Conservation (phyloP, 2,888 invertebrate genomes). For the Cinara cedri region DNA sequence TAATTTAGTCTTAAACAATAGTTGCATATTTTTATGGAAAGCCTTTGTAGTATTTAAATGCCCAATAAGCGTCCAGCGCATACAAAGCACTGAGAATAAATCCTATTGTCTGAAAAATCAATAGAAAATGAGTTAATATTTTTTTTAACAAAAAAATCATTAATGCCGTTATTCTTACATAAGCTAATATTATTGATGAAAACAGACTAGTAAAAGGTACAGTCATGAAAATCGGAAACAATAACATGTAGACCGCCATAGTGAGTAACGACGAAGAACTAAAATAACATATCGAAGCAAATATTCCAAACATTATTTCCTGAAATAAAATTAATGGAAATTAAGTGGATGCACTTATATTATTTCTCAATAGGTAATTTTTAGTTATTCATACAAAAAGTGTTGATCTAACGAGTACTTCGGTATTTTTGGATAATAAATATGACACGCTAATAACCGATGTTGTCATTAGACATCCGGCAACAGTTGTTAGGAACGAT, state of each 20-base stretch:
- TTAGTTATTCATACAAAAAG: constrained; percentile 75
- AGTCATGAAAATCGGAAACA: constrained; percentile 76
- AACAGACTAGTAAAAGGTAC: constrained; percentile 78
- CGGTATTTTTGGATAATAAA: constrained; percentile 78
- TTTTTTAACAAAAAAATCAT: constrained; percentile 1
- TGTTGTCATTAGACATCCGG: constrained; percentile 80
- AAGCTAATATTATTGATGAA: constrained; percentile 87
- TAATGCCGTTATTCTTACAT: constrained; percentile 69
- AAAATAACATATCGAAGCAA: constrained; percentile 79
- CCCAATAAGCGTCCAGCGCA: constrained; percentile 79
- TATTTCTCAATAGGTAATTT: background rate
- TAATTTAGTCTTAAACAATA: constrained; percentile 35
- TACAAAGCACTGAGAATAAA: constrained; percentile 77
- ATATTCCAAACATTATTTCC: constrained; percentile 80
- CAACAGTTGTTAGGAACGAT: constrained; percentile 79
- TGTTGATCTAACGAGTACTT: constrained; percentile 77
- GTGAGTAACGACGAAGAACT: constrained; percentile 82
- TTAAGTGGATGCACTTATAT: constrained; percentile 19
- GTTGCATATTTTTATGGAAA: constrained; percentile 51
- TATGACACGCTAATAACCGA: constrained; percentile 77
- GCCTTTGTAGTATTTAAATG: constrained; percentile 66
- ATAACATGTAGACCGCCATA: constrained; percentile 76
- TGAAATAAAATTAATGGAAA: constrained; percentile 64
- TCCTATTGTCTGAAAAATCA: constrained; percentile 74
- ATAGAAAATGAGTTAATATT: constrained; percentile 17